These are phyloP conservation scores for Hemibagrus guttatus DNA, from an alignment of 2,797 vertebrate genomes.

Conservation along the genomic window DNA sequence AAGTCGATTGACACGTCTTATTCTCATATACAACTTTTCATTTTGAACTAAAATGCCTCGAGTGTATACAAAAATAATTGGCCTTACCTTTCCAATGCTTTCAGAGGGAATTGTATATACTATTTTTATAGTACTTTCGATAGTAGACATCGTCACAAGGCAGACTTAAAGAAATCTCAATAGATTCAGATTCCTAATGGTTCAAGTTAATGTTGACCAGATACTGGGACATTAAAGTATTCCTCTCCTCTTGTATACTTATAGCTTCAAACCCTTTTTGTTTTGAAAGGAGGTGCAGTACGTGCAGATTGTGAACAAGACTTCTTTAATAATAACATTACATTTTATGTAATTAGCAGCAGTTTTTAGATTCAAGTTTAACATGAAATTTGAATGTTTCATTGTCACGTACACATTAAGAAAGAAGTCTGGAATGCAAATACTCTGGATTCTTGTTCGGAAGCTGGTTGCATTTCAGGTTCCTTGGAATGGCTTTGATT, in stretches of 20 bases:
- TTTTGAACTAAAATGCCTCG: not conserved
- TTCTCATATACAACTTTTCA: not conserved
- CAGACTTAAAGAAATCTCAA: not conserved
- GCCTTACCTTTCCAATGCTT: not conserved
- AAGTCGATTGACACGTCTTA: not conserved
- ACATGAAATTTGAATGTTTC: no score
- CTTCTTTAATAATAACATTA: not conserved
- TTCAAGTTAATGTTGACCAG: no score
- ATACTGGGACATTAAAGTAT: not conserved
- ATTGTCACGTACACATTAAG: not conserved
- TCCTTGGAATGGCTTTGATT: not conserved
- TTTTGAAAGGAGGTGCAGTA: not conserved
- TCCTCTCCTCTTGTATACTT: not conserved
- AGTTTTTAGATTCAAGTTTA: not conserved
- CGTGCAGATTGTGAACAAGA: not conserved
- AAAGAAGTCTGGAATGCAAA: not conserved
- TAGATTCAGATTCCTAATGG: not conserved
- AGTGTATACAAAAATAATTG: not conserved
- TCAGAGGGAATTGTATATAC: not conserved
- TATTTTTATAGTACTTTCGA: not conserved
- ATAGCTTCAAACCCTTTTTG: not conserved
- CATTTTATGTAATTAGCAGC: not conserved
- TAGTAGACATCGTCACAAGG: not conserved
- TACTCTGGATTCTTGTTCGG: not conserved
- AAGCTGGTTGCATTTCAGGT: constrained; percentile 3